Evolutionary conservation across 1,140 invertebrate species (phyloP).

Genomic region (Lysiphlebus fabarum): DNA sequence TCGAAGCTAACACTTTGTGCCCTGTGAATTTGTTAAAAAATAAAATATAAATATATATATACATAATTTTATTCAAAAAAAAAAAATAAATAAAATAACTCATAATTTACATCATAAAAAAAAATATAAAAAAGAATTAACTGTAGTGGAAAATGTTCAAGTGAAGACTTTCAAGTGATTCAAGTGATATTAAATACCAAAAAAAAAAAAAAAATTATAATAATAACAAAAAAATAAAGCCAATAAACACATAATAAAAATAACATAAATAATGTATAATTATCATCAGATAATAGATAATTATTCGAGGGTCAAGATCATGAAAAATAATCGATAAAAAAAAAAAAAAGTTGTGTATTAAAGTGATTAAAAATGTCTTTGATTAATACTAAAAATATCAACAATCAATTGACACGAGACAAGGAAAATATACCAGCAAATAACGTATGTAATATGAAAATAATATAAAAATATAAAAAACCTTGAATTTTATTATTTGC

Average conservation of each 20-base stretch:
- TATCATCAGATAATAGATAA: background rate
- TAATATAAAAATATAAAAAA: slow-evolving; percentile 12
- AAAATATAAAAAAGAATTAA: too few species aligned
- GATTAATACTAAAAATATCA: slow-evolving; percentile 55
- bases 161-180: too few species aligned
- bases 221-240: too few species aligned
- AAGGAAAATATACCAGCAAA: slow-evolving; percentile 61
- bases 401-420: slow-evolving; percentile 57
- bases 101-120: too few species aligned
- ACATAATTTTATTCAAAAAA: background rate
- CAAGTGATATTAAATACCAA: too few species aligned
- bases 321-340: background rate
- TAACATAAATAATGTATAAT: background rate
- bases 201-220: too few species aligned
- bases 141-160: too few species aligned
- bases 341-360: background rate
- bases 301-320: too few species aligned
- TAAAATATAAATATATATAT: too few species aligned
- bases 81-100: too few species aligned
- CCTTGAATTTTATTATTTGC: too few species aligned
- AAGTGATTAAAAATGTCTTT: slow-evolving; percentile 48
- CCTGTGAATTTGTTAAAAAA: slow-evolving; percentile 1
- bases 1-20: slow-evolving; percentile 27
- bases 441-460: slow-evolving; percentile 52
- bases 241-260: background rate